Evolutionary conservation across 1,140 invertebrate species (phyloP).

Genomic region (Fopius arisanus): DNA sequence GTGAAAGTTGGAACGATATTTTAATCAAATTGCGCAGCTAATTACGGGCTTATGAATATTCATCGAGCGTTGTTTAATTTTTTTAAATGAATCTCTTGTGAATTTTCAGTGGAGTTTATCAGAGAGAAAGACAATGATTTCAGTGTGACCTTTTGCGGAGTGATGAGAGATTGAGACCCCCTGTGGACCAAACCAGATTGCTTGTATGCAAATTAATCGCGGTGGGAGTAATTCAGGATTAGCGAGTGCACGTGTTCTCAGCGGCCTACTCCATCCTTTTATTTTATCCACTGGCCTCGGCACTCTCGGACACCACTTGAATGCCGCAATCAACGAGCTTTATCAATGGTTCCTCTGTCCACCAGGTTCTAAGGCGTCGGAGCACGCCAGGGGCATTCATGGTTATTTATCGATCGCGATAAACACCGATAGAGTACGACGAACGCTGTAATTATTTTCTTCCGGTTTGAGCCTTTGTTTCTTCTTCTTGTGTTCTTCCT

Average conservation of each 20-base stretch:
- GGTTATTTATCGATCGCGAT: constrained; percentile 38
- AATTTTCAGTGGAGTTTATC: not conserved
- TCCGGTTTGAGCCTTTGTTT: constrained; percentile 13
- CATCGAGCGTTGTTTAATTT: not conserved
- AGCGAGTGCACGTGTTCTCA: not conserved
- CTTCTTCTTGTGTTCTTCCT: not conserved
- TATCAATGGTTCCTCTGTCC: constrained; percentile 29
- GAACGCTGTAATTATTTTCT: constrained; percentile 34
- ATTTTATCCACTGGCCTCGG: not conserved
- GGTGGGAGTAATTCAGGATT: constrained; percentile 27
- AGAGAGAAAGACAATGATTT: not conserved
- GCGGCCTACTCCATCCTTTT: not conserved
- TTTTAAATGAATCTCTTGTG: not conserved
- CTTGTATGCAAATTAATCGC: not conserved
- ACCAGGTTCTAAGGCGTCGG: constrained; percentile 12
- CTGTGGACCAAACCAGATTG: not conserved
- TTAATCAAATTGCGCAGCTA: not conserved
- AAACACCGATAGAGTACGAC: constrained; percentile 23
- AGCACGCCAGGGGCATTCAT: constrained; percentile 16
- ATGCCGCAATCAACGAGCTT: constrained; percentile 30
- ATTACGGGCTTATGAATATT: not conserved
- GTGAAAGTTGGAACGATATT: not conserved
- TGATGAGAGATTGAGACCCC: not conserved
- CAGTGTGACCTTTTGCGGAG: not conserved
- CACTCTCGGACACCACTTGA: constrained; percentile 30